Evolutionary conservation across 2,113 vertebrate genomes (phyloP), one percentile per base, ranked within the genome.

Genomic region (Platycercus adscitus): DNA sequence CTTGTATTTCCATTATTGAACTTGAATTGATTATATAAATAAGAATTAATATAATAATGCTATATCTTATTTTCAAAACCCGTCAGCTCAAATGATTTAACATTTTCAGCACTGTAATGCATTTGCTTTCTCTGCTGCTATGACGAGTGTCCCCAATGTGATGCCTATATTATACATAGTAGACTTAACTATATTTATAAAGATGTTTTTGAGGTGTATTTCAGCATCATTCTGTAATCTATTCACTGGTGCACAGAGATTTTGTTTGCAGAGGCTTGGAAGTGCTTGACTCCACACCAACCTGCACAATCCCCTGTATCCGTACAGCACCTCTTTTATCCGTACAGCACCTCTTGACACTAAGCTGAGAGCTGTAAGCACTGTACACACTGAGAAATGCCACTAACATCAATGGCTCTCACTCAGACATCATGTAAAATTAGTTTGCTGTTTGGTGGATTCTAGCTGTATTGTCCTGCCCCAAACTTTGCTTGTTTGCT

Each of bases 61-160:
- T 68, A 72, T 79, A 79, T 93, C 89, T 96, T 92, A 66, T 93
- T 97, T 97, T 97, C 76, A 91, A 96, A 93, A 79, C 53, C 44
- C 88, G 68, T 61, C 75, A 96, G 63, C 91, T 94, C 86, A 94
- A 95, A 95, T 83, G 72, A 91, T 96, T 95, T 89, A 96, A 93
- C 85, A 88, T 81, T 96, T 96, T 97, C 81, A 97, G 43, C 77
- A 87, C 78, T 44, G 44, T 73, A 61, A 43, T 91, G 70, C 63
- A 14, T n/a, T 95, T 97, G 78, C 33, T 85, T 95, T 85, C 69
- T 33, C 28, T 10, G 81, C 75, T 97, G 58, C 91, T 96, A 31
- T 72, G 91, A 90, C 81, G 66, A 93, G 24, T 92, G 87, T 95
- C 15, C 10, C 72, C 76, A 37, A 4, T 47, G 43, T 88, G 53